Evolutionary conservation across 2,113 vertebrate genomes (phyloP).

Genomic region (Macrotis lagotis): DNA sequence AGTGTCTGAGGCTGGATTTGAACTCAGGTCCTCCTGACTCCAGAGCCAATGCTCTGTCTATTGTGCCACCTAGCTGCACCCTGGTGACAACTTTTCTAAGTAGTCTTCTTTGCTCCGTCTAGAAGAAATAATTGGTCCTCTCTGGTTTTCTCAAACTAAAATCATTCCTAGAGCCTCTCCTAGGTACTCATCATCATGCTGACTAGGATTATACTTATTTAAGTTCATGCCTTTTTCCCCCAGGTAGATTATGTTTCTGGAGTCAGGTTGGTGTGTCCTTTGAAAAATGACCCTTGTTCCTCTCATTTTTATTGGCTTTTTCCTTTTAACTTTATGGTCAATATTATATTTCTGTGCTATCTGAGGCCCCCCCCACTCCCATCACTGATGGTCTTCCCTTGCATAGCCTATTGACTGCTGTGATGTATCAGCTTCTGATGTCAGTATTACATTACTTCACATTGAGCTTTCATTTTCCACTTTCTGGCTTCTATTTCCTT

Average conservation of each 20-base stretch:
- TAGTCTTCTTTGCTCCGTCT: neutral
- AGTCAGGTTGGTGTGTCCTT: constrained; percentile 31
- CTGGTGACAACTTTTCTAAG: neutral
- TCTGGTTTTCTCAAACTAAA: neutral
- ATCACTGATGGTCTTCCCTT: constrained; percentile 10
- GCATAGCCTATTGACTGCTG: neutral
- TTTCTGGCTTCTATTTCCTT: constrained; percentile 15
- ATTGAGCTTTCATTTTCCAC: constrained; percentile 35
- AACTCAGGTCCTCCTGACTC: too few species aligned
- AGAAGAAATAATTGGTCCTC: neutral
- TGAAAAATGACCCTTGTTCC: neutral
- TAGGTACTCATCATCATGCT: neutral
- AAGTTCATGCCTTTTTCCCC: neutral
- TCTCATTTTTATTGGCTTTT: constrained; percentile 26
- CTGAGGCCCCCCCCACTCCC: neutral
- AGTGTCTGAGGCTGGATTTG: too few species aligned
- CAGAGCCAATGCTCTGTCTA: too few species aligned
- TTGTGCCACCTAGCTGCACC: too few species aligned
- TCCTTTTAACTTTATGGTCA: constrained; percentile 32
- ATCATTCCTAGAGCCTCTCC: neutral
- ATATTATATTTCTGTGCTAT: constrained; percentile 36
- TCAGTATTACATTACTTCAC: constrained; percentile 15
- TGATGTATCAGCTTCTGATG: constrained; percentile 32
- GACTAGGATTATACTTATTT: neutral
- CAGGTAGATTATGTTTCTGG: neutral